Conservation (phyloP, 1,140 invertebrate genomes). For the Helicoverpa armigera region DNA sequence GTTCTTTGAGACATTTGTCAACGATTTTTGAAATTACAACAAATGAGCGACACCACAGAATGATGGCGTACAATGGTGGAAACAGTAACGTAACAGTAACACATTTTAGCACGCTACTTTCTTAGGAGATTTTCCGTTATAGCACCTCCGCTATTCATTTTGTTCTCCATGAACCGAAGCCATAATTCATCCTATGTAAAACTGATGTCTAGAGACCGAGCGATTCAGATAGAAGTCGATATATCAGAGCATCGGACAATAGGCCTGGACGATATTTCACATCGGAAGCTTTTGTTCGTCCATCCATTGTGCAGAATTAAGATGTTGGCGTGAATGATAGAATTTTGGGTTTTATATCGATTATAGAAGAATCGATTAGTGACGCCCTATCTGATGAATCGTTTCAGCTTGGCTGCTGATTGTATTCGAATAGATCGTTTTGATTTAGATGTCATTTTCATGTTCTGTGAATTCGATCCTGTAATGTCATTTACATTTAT, state of each 20-base stretch:
- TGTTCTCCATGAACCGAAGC: background rate
- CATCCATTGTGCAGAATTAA: conserved; percentile 50
- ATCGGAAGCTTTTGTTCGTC: conserved; percentile 52
- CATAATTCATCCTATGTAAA: conserved; percentile 68
- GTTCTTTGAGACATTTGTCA: too few species aligned
- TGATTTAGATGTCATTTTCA: background rate
- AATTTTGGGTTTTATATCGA: conserved; percentile 27
- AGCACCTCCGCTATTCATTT: too few species aligned
- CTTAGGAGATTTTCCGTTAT: too few species aligned
- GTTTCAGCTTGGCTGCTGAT: background rate
- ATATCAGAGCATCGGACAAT: conserved; percentile 68
- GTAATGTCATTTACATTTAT: background rate
- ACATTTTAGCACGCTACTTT: too few species aligned
- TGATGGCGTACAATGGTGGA: too few species aligned
- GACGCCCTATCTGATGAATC: background rate
- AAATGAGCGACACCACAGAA: too few species aligned
- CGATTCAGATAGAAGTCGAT: conserved; percentile 60
- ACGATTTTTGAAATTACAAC: too few species aligned
- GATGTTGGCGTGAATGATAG: conserved; percentile 40
- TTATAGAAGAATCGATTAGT: conserved; percentile 18
- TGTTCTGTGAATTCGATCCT: background rate
- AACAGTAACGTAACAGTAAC: too few species aligned
- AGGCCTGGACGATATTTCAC: conserved; percentile 56
- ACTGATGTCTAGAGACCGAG: conserved; percentile 54
- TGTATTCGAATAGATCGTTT: background rate